Conservation (phyloP, 2,797 vertebrate genomes). For the Aratinga solstitialis region DNA sequence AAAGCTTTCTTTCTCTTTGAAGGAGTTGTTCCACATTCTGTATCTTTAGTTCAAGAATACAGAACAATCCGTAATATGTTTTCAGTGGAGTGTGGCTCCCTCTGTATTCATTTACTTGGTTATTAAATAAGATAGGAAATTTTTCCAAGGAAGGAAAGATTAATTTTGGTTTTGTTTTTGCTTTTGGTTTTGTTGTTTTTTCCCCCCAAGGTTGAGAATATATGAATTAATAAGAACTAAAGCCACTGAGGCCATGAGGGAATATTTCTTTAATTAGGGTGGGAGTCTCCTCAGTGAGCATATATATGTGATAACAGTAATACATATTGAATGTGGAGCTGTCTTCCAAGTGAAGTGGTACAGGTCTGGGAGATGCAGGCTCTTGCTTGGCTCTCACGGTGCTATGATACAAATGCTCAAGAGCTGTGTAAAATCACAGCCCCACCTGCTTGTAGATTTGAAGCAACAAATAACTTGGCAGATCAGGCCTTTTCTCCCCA, state of each 20-base stretch:
- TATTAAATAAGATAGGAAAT: not conserved
- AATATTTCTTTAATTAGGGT: not conserved
- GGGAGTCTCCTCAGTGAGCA: not conserved
- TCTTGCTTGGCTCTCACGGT: accelerated
- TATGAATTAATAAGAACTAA: not conserved
- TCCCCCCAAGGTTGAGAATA: accelerated
- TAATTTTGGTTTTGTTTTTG: not conserved
- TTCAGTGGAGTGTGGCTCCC: not conserved
- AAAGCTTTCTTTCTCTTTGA: not conserved
- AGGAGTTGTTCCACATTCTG: not conserved
- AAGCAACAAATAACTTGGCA: not conserved
- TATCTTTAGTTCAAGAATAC: not conserved
- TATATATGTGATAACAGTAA: not conserved
- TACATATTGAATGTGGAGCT: not conserved
- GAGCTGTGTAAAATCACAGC: not conserved
- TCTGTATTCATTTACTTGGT: not conserved
- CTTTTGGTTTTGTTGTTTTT: no score
- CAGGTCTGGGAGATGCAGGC: accelerated
- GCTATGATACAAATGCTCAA: not conserved
- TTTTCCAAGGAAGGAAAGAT: not conserved
- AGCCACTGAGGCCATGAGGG: not conserved
- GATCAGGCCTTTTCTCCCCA: not conserved
- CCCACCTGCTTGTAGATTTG: not conserved
- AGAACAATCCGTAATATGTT: not conserved
- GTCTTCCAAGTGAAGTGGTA: not conserved